Conservation (phyloP, 2,113 vertebrate species). For the Thunnus maccoyii region DNA sequence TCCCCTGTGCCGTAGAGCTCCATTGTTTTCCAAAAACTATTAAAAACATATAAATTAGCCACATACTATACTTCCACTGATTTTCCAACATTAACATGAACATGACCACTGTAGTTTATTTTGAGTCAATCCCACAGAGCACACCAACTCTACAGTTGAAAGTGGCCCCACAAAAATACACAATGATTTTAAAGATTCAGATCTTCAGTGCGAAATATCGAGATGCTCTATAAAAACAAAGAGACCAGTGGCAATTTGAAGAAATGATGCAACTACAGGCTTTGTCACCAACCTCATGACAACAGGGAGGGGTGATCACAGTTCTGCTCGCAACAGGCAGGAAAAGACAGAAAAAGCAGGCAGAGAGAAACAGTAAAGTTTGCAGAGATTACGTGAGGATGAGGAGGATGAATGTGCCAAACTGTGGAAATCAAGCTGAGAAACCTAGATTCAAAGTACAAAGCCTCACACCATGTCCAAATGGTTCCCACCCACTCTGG, state of each 20-base stretch:
- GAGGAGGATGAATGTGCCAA: conserved; percentile 56
- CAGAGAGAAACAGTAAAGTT: conserved; percentile 33
- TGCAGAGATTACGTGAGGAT: conserved; percentile 34
- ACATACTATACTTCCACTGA: too few species aligned
- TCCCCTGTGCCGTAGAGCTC: too few species aligned
- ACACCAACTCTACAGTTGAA: too few species aligned
- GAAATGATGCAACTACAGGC: neutral
- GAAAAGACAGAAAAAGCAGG: neutral
- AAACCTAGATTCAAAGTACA: conserved; percentile 62
- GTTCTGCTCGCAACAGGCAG: conserved; percentile 2
- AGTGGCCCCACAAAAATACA: too few species aligned
- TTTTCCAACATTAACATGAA: too few species aligned
- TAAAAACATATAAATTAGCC: too few species aligned
- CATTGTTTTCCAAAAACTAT: too few species aligned
- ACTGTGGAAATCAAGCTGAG: conserved; percentile 62
- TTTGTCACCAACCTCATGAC: conserved; percentile 1
- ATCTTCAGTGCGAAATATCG: neutral
- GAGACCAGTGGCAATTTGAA: neutral
- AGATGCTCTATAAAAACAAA: conserved; percentile 1
- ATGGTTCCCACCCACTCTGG: conserved; percentile 57
- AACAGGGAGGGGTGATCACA: neutral
- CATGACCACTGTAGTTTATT: too few species aligned
- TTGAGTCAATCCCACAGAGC: too few species aligned
- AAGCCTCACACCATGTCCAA: conserved; percentile 67
- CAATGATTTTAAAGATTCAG: too few species aligned